These are phyloP conservation scores for Leucophora obtusa DNA, from an alignment of 2,888 invertebrate genomes.

Conservation along the genomic window DNA sequence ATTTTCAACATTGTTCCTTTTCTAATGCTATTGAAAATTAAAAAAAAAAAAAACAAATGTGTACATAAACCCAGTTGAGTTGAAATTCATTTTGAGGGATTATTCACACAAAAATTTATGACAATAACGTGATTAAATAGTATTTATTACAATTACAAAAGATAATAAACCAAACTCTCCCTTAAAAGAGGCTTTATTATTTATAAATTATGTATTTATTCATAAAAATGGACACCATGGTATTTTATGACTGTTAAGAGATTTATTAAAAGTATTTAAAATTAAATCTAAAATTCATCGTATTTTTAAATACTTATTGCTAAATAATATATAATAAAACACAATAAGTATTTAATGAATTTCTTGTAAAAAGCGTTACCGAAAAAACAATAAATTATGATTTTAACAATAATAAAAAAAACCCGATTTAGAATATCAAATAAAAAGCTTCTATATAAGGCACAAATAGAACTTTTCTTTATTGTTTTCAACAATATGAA, in stretches of 20 bases:
- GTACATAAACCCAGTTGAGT: too few relatives aligned
- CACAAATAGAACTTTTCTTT: constrained; percentile 29
- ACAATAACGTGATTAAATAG: background rate
- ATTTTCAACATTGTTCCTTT: too few relatives aligned
- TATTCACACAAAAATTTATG: constrained; percentile 6
- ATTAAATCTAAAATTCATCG: background rate
- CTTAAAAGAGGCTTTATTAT: background rate
- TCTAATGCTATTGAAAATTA: too few relatives aligned
- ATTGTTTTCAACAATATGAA: constrained; percentile 48
- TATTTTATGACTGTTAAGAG: background rate
- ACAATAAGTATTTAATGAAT: background rate
- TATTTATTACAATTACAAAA: background rate
- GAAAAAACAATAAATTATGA: too few relatives aligned
- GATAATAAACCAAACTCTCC: background rate
- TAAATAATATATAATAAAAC: too few relatives aligned
- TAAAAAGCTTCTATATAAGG: background rate
- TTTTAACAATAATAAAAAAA: background rate
- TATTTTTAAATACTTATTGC: background rate
- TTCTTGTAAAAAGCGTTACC: background rate
- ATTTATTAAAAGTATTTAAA: background rate
- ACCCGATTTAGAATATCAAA: background rate
- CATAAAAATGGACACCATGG: background rate
- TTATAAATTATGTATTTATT: background rate
- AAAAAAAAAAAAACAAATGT: too few relatives aligned
- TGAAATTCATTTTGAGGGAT: background rate